Evolutionary conservation across 2,113 vertebrate genomes (phyloP).

Genomic region (Dryoscopus gambensis): DNA sequence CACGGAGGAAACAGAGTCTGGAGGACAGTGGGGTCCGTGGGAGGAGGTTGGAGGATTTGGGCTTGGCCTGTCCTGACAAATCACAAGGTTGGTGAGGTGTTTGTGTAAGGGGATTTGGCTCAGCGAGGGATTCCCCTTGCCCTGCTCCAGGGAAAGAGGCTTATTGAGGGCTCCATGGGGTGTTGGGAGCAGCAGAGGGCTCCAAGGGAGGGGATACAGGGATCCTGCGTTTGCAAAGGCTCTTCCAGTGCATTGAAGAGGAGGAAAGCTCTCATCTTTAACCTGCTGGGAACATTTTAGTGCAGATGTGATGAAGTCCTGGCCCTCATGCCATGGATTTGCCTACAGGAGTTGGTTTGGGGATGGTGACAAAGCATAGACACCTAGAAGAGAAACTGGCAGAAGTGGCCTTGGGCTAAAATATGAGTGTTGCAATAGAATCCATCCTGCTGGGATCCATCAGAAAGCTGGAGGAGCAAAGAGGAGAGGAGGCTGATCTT

Average conservation of each 20-base stretch:
- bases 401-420: neutral
- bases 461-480: neutral
- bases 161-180: neutral
- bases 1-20: neutral
- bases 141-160: neutral
- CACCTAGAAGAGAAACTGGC: neutral
- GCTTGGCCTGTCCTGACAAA: neutral
- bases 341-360: neutral
- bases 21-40: neutral
- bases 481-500: neutral
- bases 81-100: neutral
- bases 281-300: neutral
- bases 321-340: neutral
- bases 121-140: neutral
- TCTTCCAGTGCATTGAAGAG: neutral
- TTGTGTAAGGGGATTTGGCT: slow-evolving; percentile 8
- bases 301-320: neutral
- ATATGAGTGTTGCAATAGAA: neutral
- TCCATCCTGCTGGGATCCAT: neutral
- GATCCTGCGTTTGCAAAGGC: neutral
- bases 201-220: fast-evolving
- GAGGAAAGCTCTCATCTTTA: neutral
- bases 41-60: neutral
- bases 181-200: neutral
- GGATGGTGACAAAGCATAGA: neutral